Percentiles rank a stretch among this genome's conserved stretches.
Evolutionary conservation across 2,797 vertebrate species (phyloP).

Genomic region (Thamnophis elegans): DNA sequence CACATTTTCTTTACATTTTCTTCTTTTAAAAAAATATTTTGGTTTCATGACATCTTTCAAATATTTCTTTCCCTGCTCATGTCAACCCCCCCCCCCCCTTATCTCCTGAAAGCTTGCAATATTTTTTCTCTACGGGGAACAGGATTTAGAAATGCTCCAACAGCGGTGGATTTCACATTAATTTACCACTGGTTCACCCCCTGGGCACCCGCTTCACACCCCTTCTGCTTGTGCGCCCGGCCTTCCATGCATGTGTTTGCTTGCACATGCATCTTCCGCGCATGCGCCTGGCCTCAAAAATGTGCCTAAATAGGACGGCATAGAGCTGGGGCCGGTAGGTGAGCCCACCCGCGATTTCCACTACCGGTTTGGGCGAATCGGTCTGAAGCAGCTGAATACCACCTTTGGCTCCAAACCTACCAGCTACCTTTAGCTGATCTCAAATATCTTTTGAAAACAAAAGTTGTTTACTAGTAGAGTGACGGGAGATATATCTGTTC

Average conservation of each 20-base stretch:
- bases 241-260: no score
- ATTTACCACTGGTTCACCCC: no score
- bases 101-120: neutral
- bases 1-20: neutral
- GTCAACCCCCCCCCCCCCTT: neutral
- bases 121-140: neutral
- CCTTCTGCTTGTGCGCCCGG: no score
- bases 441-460: conserved; percentile 38
- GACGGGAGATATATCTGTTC: conserved; percentile 22
- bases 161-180: no score
- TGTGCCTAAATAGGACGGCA: no score
- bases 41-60: neutral
- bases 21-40: neutral
- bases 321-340: no score
- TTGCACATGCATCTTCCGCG: no score
- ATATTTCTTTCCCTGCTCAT: neutral
- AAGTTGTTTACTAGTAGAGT: conserved; percentile 18
- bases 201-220: no score
- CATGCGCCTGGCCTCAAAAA: no score
- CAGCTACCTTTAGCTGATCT: neutral
- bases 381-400: no score
- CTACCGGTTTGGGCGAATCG: no score
- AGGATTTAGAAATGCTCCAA: neutral
- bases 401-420: neutral
- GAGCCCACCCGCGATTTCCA: no score